These are phyloP conservation scores for Venustaconcha ellipsiformis DNA, from an alignment of 1,140 invertebrate species.

Conservation along the genomic window DNA sequence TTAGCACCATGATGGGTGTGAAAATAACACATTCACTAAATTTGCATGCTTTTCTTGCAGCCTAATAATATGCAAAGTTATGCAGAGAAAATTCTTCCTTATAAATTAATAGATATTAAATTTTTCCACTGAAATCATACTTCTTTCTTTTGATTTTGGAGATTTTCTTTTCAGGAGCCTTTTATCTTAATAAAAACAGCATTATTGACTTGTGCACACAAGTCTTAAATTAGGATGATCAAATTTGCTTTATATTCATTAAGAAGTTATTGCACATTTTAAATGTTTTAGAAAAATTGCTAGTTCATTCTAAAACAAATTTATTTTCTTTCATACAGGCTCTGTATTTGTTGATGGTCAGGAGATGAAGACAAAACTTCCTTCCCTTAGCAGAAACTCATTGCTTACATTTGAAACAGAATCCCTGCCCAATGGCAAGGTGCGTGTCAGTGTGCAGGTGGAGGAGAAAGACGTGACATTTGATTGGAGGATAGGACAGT, in stretches of 20 bases:
- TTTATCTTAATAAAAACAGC: too few relatives aligned
- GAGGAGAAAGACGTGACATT: constrained; percentile 62
- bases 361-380: constrained; percentile 62
- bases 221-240: too few relatives aligned
- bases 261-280: neutral
- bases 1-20: too few relatives aligned
- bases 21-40: too few relatives aligned
- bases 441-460: constrained; percentile 58
- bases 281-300: neutral
- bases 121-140: too few relatives aligned
- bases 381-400: constrained; percentile 57
- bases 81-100: too few relatives aligned
- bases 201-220: too few relatives aligned
- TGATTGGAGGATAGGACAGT: constrained; percentile 58
- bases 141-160: too few relatives aligned
- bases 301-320: neutral
- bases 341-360: constrained; percentile 62
- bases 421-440: constrained; percentile 54
- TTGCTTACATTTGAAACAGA: constrained; percentile 59
- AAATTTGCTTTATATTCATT: neutral
- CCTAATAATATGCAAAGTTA: too few relatives aligned
- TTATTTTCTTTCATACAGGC: constrained; percentile 42
- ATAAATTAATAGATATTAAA: too few relatives aligned
- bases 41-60: too few relatives aligned
- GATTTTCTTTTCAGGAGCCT: too few relatives aligned